phyloP scores from a whole-genome alignment of 2,113 vertebrate species.

The Neoarius graeffei region DNA sequence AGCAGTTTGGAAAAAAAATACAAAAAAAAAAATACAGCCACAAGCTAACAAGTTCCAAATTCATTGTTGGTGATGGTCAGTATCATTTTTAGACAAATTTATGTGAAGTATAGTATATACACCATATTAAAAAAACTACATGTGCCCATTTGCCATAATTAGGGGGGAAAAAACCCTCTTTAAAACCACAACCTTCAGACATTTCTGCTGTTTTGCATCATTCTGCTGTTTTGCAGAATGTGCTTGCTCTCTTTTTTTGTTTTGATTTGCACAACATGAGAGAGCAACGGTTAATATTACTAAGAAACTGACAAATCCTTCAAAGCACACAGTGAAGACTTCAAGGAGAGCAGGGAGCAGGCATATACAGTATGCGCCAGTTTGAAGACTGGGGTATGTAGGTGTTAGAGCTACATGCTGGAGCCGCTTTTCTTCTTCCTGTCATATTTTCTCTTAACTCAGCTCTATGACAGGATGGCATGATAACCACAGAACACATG shows the following conservation, averaged over 20 bases:
- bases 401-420: slow-evolving; percentile 24
- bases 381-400: slow-evolving; percentile 36
- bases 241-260: background rate
- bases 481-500: slow-evolving; percentile 46
- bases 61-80: background rate
- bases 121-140: background rate
- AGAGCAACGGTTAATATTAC: slow-evolving; percentile 19
- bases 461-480: slow-evolving; percentile 32
- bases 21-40: background rate
- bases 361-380: background rate
- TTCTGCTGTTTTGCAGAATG: slow-evolving; percentile 47
- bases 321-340: background rate
- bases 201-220: slow-evolving; percentile 9
- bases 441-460: slow-evolving; percentile 52
- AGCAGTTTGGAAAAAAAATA: background rate
- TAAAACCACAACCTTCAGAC: background rate
- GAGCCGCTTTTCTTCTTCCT: slow-evolving; percentile 37
- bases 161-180: background rate
- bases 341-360: slow-evolving; percentile 7
- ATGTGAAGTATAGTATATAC: background rate
- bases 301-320: slow-evolving; percentile 44
- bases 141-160: background rate
- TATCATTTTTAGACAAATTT: background rate
- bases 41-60: background rate
- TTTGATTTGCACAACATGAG: slow-evolving; percentile 29